Percentiles rank a stretch among this genome's conserved stretches.
These are phyloP conservation scores for Heterotis niloticus DNA, from an alignment of 2,113 vertebrate species.

Conservation along the genomic window DNA sequence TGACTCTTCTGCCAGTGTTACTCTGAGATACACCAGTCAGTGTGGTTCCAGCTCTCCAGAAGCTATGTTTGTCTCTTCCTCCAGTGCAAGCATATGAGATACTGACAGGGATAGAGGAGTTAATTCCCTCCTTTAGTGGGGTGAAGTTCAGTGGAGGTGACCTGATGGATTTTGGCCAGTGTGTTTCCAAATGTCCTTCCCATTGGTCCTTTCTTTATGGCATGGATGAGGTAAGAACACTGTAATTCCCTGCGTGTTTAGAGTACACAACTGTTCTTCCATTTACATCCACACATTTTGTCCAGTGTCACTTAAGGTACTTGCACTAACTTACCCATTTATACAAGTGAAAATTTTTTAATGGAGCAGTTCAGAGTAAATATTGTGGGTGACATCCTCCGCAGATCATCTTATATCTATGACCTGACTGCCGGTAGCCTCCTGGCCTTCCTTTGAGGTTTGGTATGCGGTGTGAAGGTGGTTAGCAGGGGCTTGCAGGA, in stretches of 20 bases:
- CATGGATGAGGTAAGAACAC: constrained; percentile 81
- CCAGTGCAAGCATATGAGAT: constrained; percentile 77
- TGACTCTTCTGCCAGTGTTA: background rate
- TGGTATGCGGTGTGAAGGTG: too few relatives aligned
- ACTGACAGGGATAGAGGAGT: constrained; percentile 71
- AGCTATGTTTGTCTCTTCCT: background rate
- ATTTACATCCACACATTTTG: too few relatives aligned
- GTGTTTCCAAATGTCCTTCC: constrained; percentile 61
- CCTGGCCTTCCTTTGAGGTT: too few relatives aligned
- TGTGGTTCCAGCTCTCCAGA: background rate
- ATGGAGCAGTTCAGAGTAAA: too few relatives aligned
- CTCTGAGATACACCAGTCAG: background rate
- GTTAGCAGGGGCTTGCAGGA: too few relatives aligned
- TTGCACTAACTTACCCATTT: too few relatives aligned
- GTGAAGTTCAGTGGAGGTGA: constrained; percentile 82
- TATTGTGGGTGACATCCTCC: too few relatives aligned
- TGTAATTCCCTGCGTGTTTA: background rate
- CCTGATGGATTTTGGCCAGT: constrained; percentile 86
- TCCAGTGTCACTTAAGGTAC: too few relatives aligned
- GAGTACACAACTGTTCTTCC: too few relatives aligned
- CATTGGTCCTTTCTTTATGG: constrained; percentile 76
- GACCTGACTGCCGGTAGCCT: too few relatives aligned
- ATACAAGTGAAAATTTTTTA: too few relatives aligned
- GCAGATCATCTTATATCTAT: too few relatives aligned
- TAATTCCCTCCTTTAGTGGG: constrained; percentile 83